Percentiles rank a stretch among this genome's conserved stretches.
These are phyloP conservation scores for Cataglyphis cursor DNA, from an alignment of 2,888 invertebrate genomes.

Conservation along the genomic window DNA sequence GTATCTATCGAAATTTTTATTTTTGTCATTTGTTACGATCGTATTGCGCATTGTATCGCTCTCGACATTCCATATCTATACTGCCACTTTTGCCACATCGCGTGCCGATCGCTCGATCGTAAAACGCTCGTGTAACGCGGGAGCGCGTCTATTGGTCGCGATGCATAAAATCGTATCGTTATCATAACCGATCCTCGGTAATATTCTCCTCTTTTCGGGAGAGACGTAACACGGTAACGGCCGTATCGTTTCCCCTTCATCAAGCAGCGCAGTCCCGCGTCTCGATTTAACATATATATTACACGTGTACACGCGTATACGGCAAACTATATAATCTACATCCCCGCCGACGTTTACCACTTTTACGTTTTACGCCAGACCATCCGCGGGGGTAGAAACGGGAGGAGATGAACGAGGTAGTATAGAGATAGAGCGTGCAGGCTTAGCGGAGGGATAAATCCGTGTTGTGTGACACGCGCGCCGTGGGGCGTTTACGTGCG, in stretches of 20 bases:
- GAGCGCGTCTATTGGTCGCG: constrained; percentile 23
- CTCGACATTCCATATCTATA: constrained; percentile 8
- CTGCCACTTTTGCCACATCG: background rate
- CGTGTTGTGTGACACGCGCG: constrained; percentile 16
- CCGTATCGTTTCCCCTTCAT: constrained; percentile 45
- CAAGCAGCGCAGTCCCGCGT: constrained; percentile 26
- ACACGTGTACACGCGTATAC: background rate
- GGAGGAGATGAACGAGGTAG: background rate
- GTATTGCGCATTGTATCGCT: background rate
- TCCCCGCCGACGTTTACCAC: constrained; percentile 36
- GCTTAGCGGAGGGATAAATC: constrained; percentile 40
- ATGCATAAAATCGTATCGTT: constrained; percentile 32
- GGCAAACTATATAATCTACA: background rate
- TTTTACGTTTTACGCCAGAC: constrained; percentile 51
- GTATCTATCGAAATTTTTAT: background rate
- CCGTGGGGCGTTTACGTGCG: constrained; percentile 29
- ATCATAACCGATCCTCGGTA: constrained; percentile 51
- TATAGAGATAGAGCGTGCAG: background rate
- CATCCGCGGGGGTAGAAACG: background rate
- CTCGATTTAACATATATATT: constrained; percentile 35
- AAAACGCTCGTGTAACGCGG: constrained; percentile 45
- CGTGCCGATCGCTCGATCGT: constrained; percentile 20
- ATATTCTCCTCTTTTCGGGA: constrained; percentile 39
- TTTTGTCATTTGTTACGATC: background rate
- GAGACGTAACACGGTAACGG: constrained; percentile 38